These are phyloP conservation scores for Luffia ferchaultella DNA, from an alignment of 2,888 invertebrate species.

Conservation along the genomic window DNA sequence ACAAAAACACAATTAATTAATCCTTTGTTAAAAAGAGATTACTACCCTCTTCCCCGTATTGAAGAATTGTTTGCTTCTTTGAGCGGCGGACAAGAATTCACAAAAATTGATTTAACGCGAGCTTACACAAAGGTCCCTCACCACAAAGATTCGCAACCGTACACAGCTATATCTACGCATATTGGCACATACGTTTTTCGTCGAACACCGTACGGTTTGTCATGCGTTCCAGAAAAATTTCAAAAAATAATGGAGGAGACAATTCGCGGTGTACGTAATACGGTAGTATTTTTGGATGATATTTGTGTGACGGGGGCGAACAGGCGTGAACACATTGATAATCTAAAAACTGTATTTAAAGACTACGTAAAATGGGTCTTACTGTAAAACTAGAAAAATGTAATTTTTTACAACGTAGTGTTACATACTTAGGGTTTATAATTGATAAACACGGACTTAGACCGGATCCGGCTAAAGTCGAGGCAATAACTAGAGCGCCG, in stretches of 20 bases:
- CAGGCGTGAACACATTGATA: conserved; percentile 6
- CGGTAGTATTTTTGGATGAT: conserved; percentile 14
- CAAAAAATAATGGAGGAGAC: conserved; percentile 11
- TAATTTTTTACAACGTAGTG: conserved; percentile 15
- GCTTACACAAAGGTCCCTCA: conserved; percentile 10
- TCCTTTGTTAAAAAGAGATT: conserved; percentile 14
- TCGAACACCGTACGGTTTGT: conserved; percentile 13
- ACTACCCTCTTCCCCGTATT: conserved; percentile 10
- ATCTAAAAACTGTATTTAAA: conserved; percentile 11
- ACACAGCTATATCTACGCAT: conserved; percentile 16
- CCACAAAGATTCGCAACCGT: conserved; percentile 9
- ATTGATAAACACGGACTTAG: no score
- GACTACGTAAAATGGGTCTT: conserved; percentile 10
- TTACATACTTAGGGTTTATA: conserved; percentile 18
- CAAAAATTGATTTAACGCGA: conserved; percentile 1
- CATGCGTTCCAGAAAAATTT: conserved; percentile 15
- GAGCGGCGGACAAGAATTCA: conserved; percentile 1
- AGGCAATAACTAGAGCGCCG: conserved; percentile 12
- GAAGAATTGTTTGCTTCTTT: conserved; percentile 10
- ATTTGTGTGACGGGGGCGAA: conserved; percentile 11
- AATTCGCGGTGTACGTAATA: conserved; percentile 8
- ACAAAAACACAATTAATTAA: conserved; percentile 16
- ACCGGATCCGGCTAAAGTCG: conserved; percentile 13
- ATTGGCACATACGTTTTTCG: conserved; percentile 16
- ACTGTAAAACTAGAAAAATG: conserved; percentile 10